Conservation (phyloP, 2,888 invertebrate genomes). For the Ecdyonurus torrentis region DNA sequence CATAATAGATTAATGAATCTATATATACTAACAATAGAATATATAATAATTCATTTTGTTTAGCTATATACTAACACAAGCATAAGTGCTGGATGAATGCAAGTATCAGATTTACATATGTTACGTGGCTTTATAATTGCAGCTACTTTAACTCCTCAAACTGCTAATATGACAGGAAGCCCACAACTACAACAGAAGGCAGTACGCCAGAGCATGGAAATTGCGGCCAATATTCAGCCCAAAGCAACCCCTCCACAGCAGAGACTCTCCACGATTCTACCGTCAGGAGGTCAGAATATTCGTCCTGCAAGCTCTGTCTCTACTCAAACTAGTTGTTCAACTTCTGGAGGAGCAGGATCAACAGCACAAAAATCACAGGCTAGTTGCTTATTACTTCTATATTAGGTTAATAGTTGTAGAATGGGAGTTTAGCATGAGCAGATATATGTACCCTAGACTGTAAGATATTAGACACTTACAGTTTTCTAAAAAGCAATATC, state of each 20-base stretch:
- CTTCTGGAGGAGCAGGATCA: background rate
- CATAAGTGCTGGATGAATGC: no score
- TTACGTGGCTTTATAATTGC: no score
- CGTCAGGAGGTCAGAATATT: constrained; percentile 40
- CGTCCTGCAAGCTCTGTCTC: constrained; percentile 69
- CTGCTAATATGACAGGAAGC: constrained; percentile 11
- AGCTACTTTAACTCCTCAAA: constrained; percentile 3
- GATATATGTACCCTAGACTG: no score
- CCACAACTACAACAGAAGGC: constrained; percentile 19
- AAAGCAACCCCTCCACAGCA: constrained; percentile 31
- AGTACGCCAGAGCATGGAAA: constrained; percentile 30
- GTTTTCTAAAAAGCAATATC: no score
- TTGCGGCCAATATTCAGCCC: constrained; percentile 27
- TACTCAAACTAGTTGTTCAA: constrained; percentile 46
- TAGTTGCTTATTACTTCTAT: no score
- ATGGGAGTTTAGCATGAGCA: no score
- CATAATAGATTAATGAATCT: no score
- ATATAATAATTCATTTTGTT: background rate
- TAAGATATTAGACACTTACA: no score
- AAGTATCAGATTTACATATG: no score
- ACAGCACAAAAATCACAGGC: constrained; percentile 16
- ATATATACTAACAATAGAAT: no score
- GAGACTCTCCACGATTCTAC: constrained; percentile 38
- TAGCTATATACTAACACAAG: no score
- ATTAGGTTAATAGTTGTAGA: no score